Evolutionary conservation across 2,888 invertebrate genomes (phyloP), one percentile per base, ranked within the genome.

Genomic region (Stictocephala bisonia): DNA sequence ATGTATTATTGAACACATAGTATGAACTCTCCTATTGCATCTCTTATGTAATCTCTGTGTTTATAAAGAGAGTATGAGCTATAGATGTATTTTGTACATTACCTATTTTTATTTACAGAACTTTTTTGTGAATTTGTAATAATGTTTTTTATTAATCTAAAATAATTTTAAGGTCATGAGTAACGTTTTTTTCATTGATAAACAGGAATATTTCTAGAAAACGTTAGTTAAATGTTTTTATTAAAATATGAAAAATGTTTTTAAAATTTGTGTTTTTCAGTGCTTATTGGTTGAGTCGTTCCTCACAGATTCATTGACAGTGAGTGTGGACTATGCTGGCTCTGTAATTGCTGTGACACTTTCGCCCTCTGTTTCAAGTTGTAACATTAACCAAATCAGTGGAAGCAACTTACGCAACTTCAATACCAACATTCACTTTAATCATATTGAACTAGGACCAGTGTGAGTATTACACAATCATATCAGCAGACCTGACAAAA

Each of bases 391-490:
- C 68, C 85, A 85, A 27, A 67, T 77, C 51, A 80, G 86, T 6
- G 7, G 20, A 11, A 29, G 27, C 1, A 58, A 71, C 13, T 29
- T 71, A 13, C 86, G 86, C 71, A 84, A 86, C 50, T 91, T 95
- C 83, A 91, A 90, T 76, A 94, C 95, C 0, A 90, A 90, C 79
- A 91, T 96, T 29, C 89, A 91, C 79, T 88, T 96, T 0, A 90
- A 91, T 78, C 91, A 93, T 81, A 90, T 94, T 53, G 93, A 95
- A 81, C 87, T 89, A 78, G 96, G 94, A 7, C 95, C 96, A 68
- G 87, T 91, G 89, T 90, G 86, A 85, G 87, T 85, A 75, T 68
- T 29, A 2, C 2, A 48, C 13, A n/a, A n/a, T n/a, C n/a, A n/a
- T n/a, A n/a, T n/a, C n/a, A n/a, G n/a, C n/a, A n/a, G n/a, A n/a